Evolutionary conservation across 2,797 vertebrate species (phyloP).

Genomic region (Dromococcyx pavoninus): DNA sequence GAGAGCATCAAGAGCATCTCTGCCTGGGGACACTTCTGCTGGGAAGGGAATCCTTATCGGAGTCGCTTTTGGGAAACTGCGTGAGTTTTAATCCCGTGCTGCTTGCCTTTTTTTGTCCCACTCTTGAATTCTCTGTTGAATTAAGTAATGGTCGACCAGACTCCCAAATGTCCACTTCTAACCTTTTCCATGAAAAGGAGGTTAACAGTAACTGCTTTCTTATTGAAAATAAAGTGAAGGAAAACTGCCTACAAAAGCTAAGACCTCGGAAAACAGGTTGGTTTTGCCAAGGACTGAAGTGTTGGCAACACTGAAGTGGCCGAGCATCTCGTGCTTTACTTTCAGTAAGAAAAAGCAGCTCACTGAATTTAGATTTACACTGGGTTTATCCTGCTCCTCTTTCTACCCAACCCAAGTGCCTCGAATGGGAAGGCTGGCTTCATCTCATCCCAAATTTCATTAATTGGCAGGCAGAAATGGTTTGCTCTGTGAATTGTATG

Average conservation of each 20-base stretch:
- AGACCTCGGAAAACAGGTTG: background rate
- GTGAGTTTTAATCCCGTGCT: background rate
- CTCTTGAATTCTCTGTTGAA: background rate
- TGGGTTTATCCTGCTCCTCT: background rate
- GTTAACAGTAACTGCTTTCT: background rate
- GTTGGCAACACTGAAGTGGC: conserved; percentile 1
- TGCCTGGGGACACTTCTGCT: background rate
- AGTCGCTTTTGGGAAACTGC: background rate
- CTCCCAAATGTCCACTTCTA: background rate
- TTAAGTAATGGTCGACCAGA: background rate
- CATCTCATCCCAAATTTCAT: background rate
- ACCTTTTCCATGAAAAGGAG: background rate
- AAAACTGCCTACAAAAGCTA: background rate
- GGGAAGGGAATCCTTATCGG: background rate
- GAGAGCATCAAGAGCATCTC: background rate
- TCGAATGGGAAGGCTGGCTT: background rate
- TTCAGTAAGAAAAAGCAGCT: background rate
- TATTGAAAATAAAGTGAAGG: background rate
- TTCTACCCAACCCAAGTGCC: background rate
- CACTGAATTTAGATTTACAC: background rate
- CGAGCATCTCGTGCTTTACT: background rate
- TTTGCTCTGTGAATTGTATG: background rate
- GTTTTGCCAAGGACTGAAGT: conserved; percentile 12
- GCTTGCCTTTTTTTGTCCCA: background rate
- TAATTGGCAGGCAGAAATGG: background rate